Evolutionary conservation across 2,888 invertebrate genomes (phyloP).

Genomic region (Yponomeuta sedellus): DNA sequence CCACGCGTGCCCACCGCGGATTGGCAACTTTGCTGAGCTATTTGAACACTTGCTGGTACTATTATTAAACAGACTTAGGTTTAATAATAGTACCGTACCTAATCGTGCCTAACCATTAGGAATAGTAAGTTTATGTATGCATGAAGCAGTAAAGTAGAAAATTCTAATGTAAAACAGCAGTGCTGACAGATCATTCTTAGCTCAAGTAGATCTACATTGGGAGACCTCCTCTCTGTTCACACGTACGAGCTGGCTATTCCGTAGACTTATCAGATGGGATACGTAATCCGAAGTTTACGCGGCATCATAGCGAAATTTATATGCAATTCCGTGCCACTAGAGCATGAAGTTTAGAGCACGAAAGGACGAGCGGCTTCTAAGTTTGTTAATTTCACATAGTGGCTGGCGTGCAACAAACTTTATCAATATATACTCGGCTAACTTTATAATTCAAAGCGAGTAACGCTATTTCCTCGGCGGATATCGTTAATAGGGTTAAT

Average conservation of each 20-base stretch:
- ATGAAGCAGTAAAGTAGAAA: too few relatives aligned
- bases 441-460: slow-evolving; percentile 37
- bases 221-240: too few relatives aligned
- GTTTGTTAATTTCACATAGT: slow-evolving; percentile 66
- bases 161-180: too few relatives aligned
- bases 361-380: slow-evolving; percentile 46
- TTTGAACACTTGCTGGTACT: too few relatives aligned
- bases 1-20: too few relatives aligned
- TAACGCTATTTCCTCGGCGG: slow-evolving; percentile 7
- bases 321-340: slow-evolving; percentile 40
- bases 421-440: slow-evolving; percentile 53
- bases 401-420: slow-evolving; percentile 33
- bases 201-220: too few relatives aligned
- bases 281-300: slow-evolving; percentile 3
- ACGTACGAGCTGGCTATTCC: background rate
- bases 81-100: too few relatives aligned
- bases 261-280: slow-evolving; percentile 4
- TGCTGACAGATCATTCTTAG: too few relatives aligned
- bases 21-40: too few relatives aligned
- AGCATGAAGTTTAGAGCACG: slow-evolving; percentile 39
- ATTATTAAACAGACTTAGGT: too few relatives aligned
- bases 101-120: too few relatives aligned
- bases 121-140: too few relatives aligned
- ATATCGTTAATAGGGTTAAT: background rate
- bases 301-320: slow-evolving; percentile 37